These are phyloP conservation scores for Phymastichus coffea DNA, from an alignment of 1,140 invertebrate genomes.

Conservation along the genomic window DNA sequence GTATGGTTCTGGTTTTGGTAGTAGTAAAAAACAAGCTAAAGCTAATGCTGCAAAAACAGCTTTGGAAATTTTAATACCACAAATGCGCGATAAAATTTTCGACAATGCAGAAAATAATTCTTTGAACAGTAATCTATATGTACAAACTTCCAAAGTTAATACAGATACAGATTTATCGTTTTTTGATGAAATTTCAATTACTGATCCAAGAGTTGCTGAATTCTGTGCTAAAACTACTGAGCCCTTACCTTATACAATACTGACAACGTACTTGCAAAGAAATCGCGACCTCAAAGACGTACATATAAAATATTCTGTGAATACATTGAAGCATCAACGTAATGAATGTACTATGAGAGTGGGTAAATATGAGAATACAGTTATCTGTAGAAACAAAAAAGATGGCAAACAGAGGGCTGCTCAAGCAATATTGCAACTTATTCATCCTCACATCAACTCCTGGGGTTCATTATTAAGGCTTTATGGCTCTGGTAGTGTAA, in stretches of 20 bases:
- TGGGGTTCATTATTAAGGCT: slow-evolving; percentile 92
- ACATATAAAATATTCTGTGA: slow-evolving; percentile 85
- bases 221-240: slow-evolving; percentile 94
- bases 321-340: slow-evolving; percentile 85
- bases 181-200: slow-evolving; percentile 91
- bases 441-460: slow-evolving; percentile 91
- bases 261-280: slow-evolving; percentile 88
- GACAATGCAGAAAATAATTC: slow-evolving; percentile 60
- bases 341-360: slow-evolving; percentile 95
- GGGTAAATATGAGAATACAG: slow-evolving; percentile 86
- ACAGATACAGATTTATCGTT: slow-evolving; percentile 65
- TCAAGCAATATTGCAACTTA: slow-evolving; percentile 87
- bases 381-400: slow-evolving; percentile 90
- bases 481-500: slow-evolving; percentile 90
- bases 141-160: slow-evolving; percentile 51
- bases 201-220: slow-evolving; percentile 90
- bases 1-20: slow-evolving; percentile 89
- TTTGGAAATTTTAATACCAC: slow-evolving; percentile 90
- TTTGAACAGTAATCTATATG: slow-evolving; percentile 48
- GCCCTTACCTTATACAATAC: slow-evolving; percentile 89
- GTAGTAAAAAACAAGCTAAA: slow-evolving; percentile 94
- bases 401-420: slow-evolving; percentile 97
- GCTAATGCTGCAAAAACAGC: slow-evolving; percentile 86
- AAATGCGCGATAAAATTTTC: slow-evolving; percentile 80
- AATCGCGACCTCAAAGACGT: slow-evolving; percentile 91